Conservation (phyloP, 2,113 vertebrate genomes). For the Engraulis encrasicolus region DNA sequence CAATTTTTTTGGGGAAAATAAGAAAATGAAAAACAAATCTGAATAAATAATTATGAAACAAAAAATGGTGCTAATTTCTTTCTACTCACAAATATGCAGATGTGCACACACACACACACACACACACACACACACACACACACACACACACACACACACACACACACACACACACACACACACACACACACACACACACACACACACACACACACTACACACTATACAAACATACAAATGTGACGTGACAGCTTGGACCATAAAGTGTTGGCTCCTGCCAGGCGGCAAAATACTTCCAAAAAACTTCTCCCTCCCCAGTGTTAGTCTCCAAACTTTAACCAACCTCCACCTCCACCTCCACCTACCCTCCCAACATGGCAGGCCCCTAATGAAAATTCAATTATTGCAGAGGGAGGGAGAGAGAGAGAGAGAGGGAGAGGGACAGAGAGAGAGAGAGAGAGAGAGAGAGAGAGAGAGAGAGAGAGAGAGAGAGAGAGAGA, state of each 20-base stretch:
- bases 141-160: too few relatives aligned
- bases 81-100: too few relatives aligned
- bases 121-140: too few relatives aligned
- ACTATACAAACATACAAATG: constrained; percentile 29
- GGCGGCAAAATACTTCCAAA: background rate
- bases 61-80: too few relatives aligned
- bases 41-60: too few relatives aligned
- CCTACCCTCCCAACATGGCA: background rate
- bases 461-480: background rate
- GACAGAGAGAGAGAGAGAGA: background rate
- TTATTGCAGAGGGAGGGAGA: background rate
- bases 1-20: too few relatives aligned
- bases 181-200: background rate
- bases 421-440: too few relatives aligned
- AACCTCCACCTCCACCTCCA: background rate
- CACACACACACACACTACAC: background rate
- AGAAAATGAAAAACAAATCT: too few relatives aligned
- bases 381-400: constrained; percentile 10
- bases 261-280: background rate
- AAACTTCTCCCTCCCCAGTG: background rate
- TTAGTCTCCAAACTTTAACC: background rate
- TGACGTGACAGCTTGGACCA: background rate
- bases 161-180: too few relatives aligned
- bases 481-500: background rate
- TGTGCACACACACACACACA: too few relatives aligned